A percentile compares a stretch with the other conserved stretches of the same genome.
These are phyloP conservation scores for Cyanoliseus patagonus DNA, from an alignment of 2,113 vertebrate genomes.

Conservation along the genomic window DNA sequence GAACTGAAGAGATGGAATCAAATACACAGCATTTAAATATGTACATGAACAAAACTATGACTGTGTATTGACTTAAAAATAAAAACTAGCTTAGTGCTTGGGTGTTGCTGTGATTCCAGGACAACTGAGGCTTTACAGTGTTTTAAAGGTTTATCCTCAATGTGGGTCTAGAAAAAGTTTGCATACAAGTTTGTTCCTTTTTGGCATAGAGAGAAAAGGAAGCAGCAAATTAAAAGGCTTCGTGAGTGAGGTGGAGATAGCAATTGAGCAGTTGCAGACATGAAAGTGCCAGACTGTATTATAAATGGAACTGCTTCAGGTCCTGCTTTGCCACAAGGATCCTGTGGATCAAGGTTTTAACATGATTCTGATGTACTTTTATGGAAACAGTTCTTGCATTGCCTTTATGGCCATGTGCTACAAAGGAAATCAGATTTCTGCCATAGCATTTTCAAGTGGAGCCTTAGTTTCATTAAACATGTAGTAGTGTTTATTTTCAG, in stretches of 20 bases:
- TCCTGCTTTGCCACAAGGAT: background rate
- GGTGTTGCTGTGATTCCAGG: background rate
- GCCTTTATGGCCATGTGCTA: background rate
- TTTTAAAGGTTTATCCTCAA: background rate
- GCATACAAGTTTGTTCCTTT: conserved; percentile 6
- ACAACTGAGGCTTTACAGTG: background rate
- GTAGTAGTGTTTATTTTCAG: background rate
- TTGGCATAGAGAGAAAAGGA: background rate
- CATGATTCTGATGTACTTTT: background rate
- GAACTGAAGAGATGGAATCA: background rate
- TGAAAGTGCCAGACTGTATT: background rate
- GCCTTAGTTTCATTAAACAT: background rate
- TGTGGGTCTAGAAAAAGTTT: background rate
- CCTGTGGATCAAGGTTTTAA: background rate
- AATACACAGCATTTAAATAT: background rate
- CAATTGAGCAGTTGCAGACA: background rate
- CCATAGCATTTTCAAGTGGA: background rate
- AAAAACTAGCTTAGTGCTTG: background rate
- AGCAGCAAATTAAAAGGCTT: conserved; percentile 26
- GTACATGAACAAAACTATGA: background rate
- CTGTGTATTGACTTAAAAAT: background rate
- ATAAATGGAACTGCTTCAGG: background rate
- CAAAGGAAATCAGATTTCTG: background rate
- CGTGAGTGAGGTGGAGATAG: conserved; percentile 7
- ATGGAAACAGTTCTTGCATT: background rate